Conservation (phyloP, 2,888 invertebrate species). For the Plagodis pulveraria region DNA sequence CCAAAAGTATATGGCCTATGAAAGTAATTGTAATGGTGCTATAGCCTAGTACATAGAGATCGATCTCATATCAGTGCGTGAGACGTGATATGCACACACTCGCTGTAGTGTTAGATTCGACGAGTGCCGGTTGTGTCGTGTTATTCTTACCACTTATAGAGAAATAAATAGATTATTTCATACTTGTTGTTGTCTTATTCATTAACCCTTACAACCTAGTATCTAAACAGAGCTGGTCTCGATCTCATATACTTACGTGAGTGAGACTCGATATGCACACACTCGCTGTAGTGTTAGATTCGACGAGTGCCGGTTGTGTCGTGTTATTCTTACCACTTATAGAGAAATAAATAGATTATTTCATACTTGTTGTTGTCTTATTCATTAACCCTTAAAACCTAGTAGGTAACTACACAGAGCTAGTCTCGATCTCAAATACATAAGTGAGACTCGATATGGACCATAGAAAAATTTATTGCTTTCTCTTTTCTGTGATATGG, state of each 20-base stretch:
- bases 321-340: constrained; percentile 79
- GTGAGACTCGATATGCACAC: neutral
- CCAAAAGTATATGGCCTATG: constrained; percentile 82
- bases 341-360: constrained; percentile 73
- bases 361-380: constrained; percentile 50
- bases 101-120: constrained; percentile 51
- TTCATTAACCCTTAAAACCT: no score
- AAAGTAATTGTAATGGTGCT: constrained; percentile 82
- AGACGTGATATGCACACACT: constrained; percentile 53
- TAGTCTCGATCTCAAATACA: no score
- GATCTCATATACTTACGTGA: no score
- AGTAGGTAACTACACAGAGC: no score
- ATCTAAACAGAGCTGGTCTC: no score
- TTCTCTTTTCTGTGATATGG: no score
- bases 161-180: constrained; percentile 70
- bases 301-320: constrained; percentile 77
- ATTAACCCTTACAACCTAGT: neutral
- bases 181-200: constrained; percentile 46
- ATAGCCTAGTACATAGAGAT: constrained; percentile 69
- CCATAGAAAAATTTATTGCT: no score
- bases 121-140: constrained; percentile 79
- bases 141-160: constrained; percentile 82
- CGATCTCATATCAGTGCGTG: constrained; percentile 81
- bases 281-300: constrained; percentile 45
- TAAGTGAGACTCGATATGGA: no score